Evolutionary conservation across 2,113 vertebrate genomes (phyloP), one percentile per base, ranked within the genome.

Genomic region (Empidonax alnorum): DNA sequence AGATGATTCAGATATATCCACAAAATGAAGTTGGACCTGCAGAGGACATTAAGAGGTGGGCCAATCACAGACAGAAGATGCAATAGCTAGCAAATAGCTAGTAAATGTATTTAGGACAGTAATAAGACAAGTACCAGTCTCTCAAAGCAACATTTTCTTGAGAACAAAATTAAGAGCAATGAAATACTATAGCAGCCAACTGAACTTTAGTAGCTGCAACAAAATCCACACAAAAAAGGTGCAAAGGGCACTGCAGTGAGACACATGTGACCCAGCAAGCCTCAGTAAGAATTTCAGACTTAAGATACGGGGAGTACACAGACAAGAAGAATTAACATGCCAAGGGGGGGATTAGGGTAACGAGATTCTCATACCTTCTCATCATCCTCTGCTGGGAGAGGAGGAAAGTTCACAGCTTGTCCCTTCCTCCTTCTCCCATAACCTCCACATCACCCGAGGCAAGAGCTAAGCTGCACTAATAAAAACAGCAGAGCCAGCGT

Each of bases 401-500:
- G 30, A 91, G 47, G 77, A 27, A 68, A 87, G 35, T 62, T 94
- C 85, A 85, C 72, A 89, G 79, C 73, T 69, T 71, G 68, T 83
- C 67, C 84, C 75, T 90, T 90, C 90, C 82, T 95, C 85, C 68
- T 84, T 37, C 65, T 87, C 68, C 93, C 87, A 76, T 9, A 93
- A 68, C 80, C 91, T 92, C 91, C 83, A 42, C 31, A 44, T 31
- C 1, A 49, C 91, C 90, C 6, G 4, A 90, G 85, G 92, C 65
- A 0, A 87, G 55, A 90, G 83, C 88, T 56, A 90, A 93, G 69
- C 87, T 81, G 81, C 52, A 55, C 73, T 80, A 94, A 97, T 91
- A 87, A 94, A 94, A 93, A 95, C 92, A 92, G 91, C 84, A 87
- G 74, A 96, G 90, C 62, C 77, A 77, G 68, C 10, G 3, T 90